A percentile compares a stretch with the other conserved stretches of the same genome.
phyloP scores from a whole-genome alignment of 1,140 invertebrate genomes.

The roundworm (Caenorhabditis elegans) region WBcel235 BX284605.5:11538001-11538500 shows the following conservation, averaged over 20 bases:
- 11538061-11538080: neutral
- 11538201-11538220: conserved; percentile 24
- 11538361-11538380: neutral
- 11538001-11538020: conserved; percentile 32
- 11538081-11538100: neutral
- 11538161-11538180: neutral
- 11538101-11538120: neutral
- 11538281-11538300: conserved; percentile 7
- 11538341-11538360: neutral
- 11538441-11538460: no score
- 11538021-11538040: conserved; percentile 19
- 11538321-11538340: neutral
- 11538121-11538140: neutral
- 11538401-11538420: no score
- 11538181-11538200: neutral
- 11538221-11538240: conserved; percentile 21
- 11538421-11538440: no score
- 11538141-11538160: neutral
- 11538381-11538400: neutral
- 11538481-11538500: no score
- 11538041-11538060: neutral
- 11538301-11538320: neutral
- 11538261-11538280: conserved; percentile 2
- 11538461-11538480: no score
- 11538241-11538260: neutral